Base-by-base conservation (phyloP, 2,888 invertebrate species). In the Polia nebulosa region DNA sequence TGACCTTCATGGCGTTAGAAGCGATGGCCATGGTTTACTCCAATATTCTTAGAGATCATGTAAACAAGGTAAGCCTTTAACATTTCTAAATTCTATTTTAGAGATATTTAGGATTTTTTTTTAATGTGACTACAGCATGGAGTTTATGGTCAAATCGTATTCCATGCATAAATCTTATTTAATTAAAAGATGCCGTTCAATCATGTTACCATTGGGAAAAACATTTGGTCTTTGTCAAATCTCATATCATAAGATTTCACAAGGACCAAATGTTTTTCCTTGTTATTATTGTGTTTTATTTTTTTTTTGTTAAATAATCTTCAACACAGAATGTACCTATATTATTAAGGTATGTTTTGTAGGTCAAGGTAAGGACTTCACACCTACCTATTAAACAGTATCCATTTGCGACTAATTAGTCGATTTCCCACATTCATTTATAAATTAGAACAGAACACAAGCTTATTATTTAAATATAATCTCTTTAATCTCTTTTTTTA, bases 21-120 rank as follows among this genome's bases (percentile, higher is more conserved):
- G 97, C 97, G 47, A 97, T 98, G 92, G 97, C 97, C 70, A 97
- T 97, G 97, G 97, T 98, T 67, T 98, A 98, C 92, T 97, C 97
- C 70, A 98, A 98, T 94, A 97, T 98, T 72, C 96, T 98, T 80
- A 96, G 98, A 91, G 98, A 98, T 95, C 98, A 98, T 92, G 97
- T 98, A 80, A 98, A 98, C 94, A 97, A 97, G 96, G 98, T 97
- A 93, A 96, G 95, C 2, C 34, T n/a, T n/a, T 5, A 17, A 8
- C 7, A 6, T n/a, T 41, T 41, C 8, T 41, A 5, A 17, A 36
- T 3, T 1, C 0, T 36, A 4, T 36, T 36, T 29, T 5, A 29
- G 29, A 29, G n/a, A n/a, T n/a, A n/a, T n/a, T n/a, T n/a, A n/a
- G n/a, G n/a, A n/a, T n/a, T n/a, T n/a, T n/a, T n/a, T n/a, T n/a